Evolutionary conservation across 2,888 invertebrate genomes (phyloP).

Genomic region (Pachydiplax longipennis): DNA sequence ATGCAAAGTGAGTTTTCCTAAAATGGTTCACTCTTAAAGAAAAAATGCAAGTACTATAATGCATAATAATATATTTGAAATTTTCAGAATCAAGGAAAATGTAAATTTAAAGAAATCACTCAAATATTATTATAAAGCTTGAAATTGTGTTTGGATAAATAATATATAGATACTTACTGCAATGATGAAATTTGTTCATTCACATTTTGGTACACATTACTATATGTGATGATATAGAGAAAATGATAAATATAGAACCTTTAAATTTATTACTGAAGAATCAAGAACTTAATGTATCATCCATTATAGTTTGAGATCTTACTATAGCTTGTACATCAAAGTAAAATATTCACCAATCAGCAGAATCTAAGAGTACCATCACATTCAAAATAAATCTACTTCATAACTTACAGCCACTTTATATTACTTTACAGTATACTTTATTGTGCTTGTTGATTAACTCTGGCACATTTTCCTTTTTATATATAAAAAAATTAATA

Average conservation of each 20-base stretch:
- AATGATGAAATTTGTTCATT: too few relatives aligned
- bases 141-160: too few relatives aligned
- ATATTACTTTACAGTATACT: not conserved
- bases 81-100: not conserved
- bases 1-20: slow-evolving; percentile 56
- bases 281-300: not conserved
- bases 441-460: not conserved
- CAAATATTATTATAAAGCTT: too few relatives aligned
- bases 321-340: not conserved
- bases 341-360: not conserved
- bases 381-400: not conserved
- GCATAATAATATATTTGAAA: not conserved
- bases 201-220: too few relatives aligned
- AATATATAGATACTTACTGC: too few relatives aligned
- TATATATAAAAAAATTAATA: not conserved
- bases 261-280: not conserved
- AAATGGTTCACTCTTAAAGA: too few relatives aligned
- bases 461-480: not conserved
- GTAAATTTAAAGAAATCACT: too few relatives aligned
- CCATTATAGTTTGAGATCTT: not conserved
- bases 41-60: not conserved
- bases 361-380: too few relatives aligned
- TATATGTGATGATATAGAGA: not conserved
- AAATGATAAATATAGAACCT: not conserved
- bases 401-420: not conserved